phyloP scores from a whole-genome alignment of 37 sponge, comb jelly and placozoan genomes.

The Lycopodina hypogea region DNA sequence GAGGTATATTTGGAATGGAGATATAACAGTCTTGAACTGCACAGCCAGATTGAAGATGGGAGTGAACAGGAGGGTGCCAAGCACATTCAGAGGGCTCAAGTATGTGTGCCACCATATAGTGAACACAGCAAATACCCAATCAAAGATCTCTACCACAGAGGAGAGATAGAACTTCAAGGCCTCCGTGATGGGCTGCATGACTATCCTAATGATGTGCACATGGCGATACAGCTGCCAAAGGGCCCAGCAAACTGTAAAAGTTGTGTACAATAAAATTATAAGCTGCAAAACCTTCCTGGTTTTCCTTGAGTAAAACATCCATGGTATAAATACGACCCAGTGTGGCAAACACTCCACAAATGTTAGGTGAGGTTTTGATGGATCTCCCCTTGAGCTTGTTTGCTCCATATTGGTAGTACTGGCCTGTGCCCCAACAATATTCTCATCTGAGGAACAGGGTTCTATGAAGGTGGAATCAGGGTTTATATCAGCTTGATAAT shows the following conservation, averaged over 20 bases:
- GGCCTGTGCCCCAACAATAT: not conserved
- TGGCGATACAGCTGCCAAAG: slow-evolving; percentile 89
- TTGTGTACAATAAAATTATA: slow-evolving; percentile 53
- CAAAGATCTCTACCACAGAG: slow-evolving; percentile 37
- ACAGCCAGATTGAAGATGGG: slow-evolving; percentile 12
- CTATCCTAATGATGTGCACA: slow-evolving; percentile 64
- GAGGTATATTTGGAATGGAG: slow-evolving; percentile 2
- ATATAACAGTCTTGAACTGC: slow-evolving; percentile 13
- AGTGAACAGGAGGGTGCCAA: slow-evolving; percentile 23
- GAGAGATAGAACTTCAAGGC: slow-evolving; percentile 40
- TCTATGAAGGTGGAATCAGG: not conserved
- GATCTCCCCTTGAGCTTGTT: not conserved
- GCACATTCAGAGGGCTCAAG: slow-evolving; percentile 59
- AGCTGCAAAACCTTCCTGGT: slow-evolving; percentile 46
- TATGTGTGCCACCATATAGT: slow-evolving; percentile 51
- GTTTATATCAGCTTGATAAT: slow-evolving; percentile 9
- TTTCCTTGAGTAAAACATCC: slow-evolving; percentile 65
- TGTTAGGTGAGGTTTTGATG: not conserved
- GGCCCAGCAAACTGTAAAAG: slow-evolving; percentile 76
- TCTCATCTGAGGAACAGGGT: not conserved
- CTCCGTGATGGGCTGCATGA: slow-evolving; percentile 55
- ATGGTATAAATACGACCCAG: slow-evolving; percentile 76
- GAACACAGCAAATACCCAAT: slow-evolving; percentile 38
- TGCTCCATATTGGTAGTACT: not conserved
- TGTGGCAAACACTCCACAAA: slow-evolving; percentile 63